Evolutionary conservation across 2,888 invertebrate species (phyloP).

Genomic region (Pristionchus entomophagus): DNA sequence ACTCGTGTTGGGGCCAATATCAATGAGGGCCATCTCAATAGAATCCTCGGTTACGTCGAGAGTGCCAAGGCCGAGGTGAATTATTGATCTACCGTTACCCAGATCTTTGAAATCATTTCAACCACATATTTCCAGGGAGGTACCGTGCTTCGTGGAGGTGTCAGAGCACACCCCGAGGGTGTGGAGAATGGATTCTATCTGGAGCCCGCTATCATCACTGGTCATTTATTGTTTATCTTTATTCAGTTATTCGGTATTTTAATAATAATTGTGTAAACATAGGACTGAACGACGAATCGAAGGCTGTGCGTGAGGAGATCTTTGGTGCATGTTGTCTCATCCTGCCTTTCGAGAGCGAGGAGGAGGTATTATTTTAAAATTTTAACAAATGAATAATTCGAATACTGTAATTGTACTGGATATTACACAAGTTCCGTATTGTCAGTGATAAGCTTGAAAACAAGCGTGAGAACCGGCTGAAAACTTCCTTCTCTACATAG

Average conservation of each 20-base stretch:
- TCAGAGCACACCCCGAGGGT: conserved; percentile 76
- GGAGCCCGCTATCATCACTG: conserved; percentile 78
- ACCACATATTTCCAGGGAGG: conserved; percentile 77
- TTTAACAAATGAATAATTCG: too few species aligned
- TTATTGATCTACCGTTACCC: neutral
- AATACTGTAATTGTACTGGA: too few species aligned
- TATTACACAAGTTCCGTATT: too few species aligned
- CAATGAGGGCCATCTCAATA: conserved; percentile 78
- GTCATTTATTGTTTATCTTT: conserved; percentile 24
- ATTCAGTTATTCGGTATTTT: neutral
- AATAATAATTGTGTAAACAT: neutral
- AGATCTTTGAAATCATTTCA: neutral
- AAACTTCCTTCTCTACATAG: neutral
- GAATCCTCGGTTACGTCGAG: conserved; percentile 78
- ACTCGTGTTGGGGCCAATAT: conserved; percentile 81
- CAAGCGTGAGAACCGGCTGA: too few species aligned
- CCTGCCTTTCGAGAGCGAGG: conserved; percentile 79
- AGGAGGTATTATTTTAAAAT: too few species aligned
- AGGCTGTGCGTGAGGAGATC: conserved; percentile 79
- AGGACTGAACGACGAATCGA: conserved; percentile 78
- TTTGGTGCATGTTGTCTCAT: conserved; percentile 80
- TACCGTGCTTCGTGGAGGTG: conserved; percentile 78
- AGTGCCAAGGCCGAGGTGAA: conserved; percentile 77
- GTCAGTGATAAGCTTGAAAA: too few species aligned
- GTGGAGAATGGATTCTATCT: conserved; percentile 78